Conservation (phyloP, 2,113 vertebrate species). For the Cebidichthys violaceus region DNA sequence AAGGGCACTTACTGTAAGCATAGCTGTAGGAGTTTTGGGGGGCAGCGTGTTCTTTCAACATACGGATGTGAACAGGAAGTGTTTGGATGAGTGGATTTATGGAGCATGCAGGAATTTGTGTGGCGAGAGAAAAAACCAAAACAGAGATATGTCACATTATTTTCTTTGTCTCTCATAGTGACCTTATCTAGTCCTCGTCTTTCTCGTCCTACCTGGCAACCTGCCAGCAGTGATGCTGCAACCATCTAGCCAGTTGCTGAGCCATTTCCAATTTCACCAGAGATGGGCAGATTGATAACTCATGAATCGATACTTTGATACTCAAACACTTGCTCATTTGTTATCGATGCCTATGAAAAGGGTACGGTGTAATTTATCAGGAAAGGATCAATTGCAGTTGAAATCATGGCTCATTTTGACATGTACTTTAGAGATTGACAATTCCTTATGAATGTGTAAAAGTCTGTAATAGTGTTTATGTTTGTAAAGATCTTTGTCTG, state of each 20-base stretch:
- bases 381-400: neutral
- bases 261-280: conserved; percentile 77
- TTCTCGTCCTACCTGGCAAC: conserved; percentile 79
- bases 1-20: conserved; percentile 24
- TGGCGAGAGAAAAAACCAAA: neutral
- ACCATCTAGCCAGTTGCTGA: conserved; percentile 80
- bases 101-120: neutral
- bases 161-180: conserved; percentile 77
- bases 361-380: neutral
- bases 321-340: conserved; percentile 24
- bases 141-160: neutral
- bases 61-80: conserved; percentile 20
- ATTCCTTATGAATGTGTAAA: neutral
- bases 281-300: conserved; percentile 15
- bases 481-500: neutral
- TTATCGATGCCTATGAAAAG: neutral
- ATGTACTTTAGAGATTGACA: neutral
- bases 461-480: neutral
- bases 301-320: conserved; percentile 3
- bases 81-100: conserved; percentile 19
- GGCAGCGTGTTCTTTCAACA: conserved; percentile 25
- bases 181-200: conserved; percentile 70
- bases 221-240: conserved; percentile 85
- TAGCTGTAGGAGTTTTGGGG: conserved; percentile 31
- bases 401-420: neutral